Evolutionary conservation across 2,888 invertebrate genomes (phyloP).

Genomic region (Thymelicus lineola): DNA sequence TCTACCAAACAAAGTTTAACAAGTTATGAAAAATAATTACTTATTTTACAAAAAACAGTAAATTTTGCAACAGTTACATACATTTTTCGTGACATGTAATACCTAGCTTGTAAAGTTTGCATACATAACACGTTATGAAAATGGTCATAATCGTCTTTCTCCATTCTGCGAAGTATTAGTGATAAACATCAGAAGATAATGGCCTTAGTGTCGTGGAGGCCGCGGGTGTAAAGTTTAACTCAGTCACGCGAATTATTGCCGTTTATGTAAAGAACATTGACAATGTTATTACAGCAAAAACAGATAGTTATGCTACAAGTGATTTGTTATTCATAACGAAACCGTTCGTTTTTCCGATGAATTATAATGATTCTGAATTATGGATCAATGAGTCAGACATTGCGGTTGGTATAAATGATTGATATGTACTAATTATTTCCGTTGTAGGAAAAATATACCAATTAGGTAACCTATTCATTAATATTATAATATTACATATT

Average conservation of each 20-base stretch:
- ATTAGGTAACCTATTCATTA: background rate
- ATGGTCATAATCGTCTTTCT: slow-evolving; percentile 10
- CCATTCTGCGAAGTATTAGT: slow-evolving; percentile 6
- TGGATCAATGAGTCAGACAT: slow-evolving; percentile 6
- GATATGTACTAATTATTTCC: slow-evolving; percentile 4
- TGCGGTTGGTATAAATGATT: slow-evolving; percentile 1
- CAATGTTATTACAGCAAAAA: slow-evolving; percentile 17
- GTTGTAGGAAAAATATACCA: background rate
- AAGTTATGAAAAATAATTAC: no score
- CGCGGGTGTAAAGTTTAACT: slow-evolving; percentile 52
- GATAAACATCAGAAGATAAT: slow-evolving; percentile 58
- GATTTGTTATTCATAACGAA: slow-evolving; percentile 7
- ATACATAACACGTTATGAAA: background rate
- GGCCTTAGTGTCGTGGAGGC: slow-evolving; percentile 68
- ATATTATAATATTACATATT: no score
- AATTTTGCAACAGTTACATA: no score
- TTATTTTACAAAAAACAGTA: no score
- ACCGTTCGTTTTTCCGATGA: background rate
- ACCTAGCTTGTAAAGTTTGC: background rate
- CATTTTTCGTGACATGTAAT: no score
- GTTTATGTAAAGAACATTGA: slow-evolving; percentile 22
- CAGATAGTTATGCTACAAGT: background rate
- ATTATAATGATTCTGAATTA: slow-evolving; percentile 4
- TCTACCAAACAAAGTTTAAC: no score
- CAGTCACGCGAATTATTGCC: slow-evolving; percentile 54